Conservation (phyloP, 2,797 vertebrate genomes). For the Mormyrus proboscirostris region DNA sequence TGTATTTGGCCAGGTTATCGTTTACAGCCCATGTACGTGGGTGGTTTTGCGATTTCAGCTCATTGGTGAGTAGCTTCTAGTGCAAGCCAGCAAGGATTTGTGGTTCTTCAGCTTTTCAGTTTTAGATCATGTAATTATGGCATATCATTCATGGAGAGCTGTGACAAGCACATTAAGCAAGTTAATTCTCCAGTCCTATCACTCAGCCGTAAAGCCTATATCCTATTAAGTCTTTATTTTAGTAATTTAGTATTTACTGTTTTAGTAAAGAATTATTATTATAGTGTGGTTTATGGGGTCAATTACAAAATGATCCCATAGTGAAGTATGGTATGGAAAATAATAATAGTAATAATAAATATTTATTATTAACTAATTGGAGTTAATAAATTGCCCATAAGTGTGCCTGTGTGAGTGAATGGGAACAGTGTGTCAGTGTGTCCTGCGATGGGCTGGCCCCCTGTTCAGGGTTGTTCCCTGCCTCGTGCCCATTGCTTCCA, state of each 20-base stretch:
- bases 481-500: too few relatives aligned
- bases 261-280: not conserved
- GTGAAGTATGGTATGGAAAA: not conserved
- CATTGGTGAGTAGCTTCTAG: not conserved
- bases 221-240: not conserved
- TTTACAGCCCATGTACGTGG: not conserved
- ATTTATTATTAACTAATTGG: too few relatives aligned
- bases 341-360: not conserved
- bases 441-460: too few relatives aligned
- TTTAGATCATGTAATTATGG: not conserved
- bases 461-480: too few relatives aligned
- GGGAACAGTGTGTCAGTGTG: too few relatives aligned
- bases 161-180: not conserved
- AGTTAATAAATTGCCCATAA: too few relatives aligned
- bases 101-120: not conserved
- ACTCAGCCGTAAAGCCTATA: not conserved
- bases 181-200: not conserved
- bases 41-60: not conserved
- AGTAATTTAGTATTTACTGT: not conserved
- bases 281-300: not conserved
- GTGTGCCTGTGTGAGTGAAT: too few relatives aligned
- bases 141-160: conserved; percentile 1
- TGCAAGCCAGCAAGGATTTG: not conserved
- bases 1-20: not conserved
- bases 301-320: not conserved